These are phyloP conservation scores for Electrophaes corylata DNA, from an alignment of 2,888 invertebrate species.

Conservation along the genomic window DNA sequence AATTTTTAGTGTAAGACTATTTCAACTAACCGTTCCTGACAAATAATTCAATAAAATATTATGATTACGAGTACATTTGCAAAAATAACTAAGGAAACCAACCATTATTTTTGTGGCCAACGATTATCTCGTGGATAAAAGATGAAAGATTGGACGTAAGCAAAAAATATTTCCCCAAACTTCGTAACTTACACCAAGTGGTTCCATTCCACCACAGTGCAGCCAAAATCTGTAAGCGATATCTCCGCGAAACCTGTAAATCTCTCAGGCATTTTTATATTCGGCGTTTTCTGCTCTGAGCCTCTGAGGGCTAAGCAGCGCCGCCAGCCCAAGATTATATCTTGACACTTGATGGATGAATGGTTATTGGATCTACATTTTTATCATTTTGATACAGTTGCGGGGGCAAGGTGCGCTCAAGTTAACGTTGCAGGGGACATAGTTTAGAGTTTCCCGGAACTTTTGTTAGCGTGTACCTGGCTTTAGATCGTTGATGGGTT, in stretches of 20 bases:
- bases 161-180: conserved; percentile 17
- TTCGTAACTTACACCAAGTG: conserved; percentile 32
- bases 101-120: background rate
- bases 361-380: conserved; percentile 90
- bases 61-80: too few species aligned
- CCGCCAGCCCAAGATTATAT: conserved; percentile 86
- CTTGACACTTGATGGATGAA: conserved; percentile 91
- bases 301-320: conserved; percentile 76
- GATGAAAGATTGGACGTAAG: conserved; percentile 15
- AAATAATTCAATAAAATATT: background rate
- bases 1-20: conserved; percentile 21
- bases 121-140: background rate
- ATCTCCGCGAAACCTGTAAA: conserved; percentile 79
- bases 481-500: conserved; percentile 32
- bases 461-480: conserved; percentile 36
- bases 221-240: conserved; percentile 73
- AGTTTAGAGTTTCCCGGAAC: conserved; percentile 45
- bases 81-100: background rate
- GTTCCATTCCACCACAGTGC: conserved; percentile 59
- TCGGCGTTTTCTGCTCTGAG: conserved; percentile 70
- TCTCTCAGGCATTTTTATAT: conserved; percentile 82
- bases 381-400: conserved; percentile 84
- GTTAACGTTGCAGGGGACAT: conserved; percentile 56
- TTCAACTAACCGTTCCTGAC: background rate
- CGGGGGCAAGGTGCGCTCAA: conserved; percentile 68